Evolutionary conservation across 2,113 vertebrate genomes (phyloP).

Genomic region (Phasianus colchicus): DNA sequence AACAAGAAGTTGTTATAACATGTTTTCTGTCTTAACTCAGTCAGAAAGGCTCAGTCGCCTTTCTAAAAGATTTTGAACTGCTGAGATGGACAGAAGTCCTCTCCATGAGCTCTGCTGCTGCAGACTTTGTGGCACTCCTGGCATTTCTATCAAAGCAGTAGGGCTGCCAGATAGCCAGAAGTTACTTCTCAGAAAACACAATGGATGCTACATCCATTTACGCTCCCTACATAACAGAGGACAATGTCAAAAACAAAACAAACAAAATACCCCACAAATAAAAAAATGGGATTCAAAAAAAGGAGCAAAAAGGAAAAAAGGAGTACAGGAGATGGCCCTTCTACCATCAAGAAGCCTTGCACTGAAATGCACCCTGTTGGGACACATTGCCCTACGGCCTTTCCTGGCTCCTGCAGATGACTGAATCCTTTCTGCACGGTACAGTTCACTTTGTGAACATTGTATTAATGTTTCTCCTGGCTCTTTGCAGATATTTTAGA

Average conservation of each 20-base stretch:
- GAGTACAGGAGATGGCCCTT: background rate
- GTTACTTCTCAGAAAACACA: background rate
- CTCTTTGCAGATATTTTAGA: constrained; percentile 49
- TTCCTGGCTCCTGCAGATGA: background rate
- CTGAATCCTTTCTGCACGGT: background rate
- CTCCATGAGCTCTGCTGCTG: background rate
- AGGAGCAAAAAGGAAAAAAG: background rate
- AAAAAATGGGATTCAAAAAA: background rate
- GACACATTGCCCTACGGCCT: background rate
- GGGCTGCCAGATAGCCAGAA: background rate
- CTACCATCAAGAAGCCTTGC: background rate
- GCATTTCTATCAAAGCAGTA: background rate
- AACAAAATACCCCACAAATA: background rate
- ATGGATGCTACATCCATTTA: background rate
- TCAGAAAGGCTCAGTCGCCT: background rate
- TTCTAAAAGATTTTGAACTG: background rate
- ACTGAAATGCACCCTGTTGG: background rate
- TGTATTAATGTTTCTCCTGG: constrained; percentile 32
- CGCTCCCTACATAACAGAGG: background rate
- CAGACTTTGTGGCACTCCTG: background rate
- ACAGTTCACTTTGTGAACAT: background rate
- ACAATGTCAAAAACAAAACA: background rate
- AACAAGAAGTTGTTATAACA: background rate
- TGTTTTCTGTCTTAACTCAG: background rate
- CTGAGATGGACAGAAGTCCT: background rate